A percentile compares a stretch with the other conserved stretches of the same genome.
Evolutionary conservation across 1,140 invertebrate genomes (phyloP).

Genomic region (Drosophila obscura): DNA sequence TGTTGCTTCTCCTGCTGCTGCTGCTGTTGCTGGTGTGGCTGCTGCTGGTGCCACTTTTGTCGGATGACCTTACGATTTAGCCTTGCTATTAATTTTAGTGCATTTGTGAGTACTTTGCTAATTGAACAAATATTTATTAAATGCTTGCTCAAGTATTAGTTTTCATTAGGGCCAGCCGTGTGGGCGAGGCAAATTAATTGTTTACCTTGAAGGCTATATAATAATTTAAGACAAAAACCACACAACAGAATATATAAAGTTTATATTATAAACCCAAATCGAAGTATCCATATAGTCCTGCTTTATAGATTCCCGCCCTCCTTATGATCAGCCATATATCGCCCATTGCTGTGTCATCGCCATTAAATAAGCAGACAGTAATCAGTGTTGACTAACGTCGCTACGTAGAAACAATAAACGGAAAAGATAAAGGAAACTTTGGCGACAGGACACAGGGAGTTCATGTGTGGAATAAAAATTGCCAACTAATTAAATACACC

Average conservation of each 20-base stretch:
- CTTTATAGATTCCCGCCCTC: constrained; percentile 21
- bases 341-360: constrained; percentile 25
- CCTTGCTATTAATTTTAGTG: constrained; percentile 60
- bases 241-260: not conserved
- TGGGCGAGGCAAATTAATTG: constrained; percentile 16
- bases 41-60: constrained; percentile 9
- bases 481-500: constrained; percentile 71
- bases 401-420: constrained; percentile 33
- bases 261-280: not conserved
- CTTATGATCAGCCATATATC: constrained; percentile 37
- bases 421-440: constrained; percentile 29
- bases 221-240: constrained; percentile 7
- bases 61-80: constrained; percentile 56
- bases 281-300: constrained; percentile 1
- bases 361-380: constrained; percentile 28
- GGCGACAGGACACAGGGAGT: constrained; percentile 19
- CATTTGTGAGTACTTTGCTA: constrained; percentile 37
- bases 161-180: constrained; percentile 12
- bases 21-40: constrained; percentile 8
- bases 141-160: constrained; percentile 37
- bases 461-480: constrained; percentile 63
- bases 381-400: constrained; percentile 30
- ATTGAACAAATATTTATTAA: constrained; percentile 61
- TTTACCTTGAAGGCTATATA: constrained; percentile 3
- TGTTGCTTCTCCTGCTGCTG: not conserved